A percentile compares a stretch with the other conserved stretches of the same genome.
These are phyloP conservation scores for Oscheius sp. DNA, from an alignment of 2,888 invertebrate genomes.

Conservation along the genomic window DNA sequence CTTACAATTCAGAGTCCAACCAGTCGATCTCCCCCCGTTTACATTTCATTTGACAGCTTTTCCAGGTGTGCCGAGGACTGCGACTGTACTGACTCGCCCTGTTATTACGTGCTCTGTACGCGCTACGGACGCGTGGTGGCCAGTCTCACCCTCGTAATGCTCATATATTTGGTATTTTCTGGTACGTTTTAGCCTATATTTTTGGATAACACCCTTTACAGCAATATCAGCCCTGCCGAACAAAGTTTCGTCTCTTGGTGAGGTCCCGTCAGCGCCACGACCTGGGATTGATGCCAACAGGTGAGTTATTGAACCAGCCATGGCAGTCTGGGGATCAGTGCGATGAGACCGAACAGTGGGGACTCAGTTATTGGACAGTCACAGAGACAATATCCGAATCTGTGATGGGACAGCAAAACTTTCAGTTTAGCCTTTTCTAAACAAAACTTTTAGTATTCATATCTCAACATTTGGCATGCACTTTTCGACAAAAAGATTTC, in stretches of 20 bases:
- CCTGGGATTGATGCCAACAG: conserved; percentile 33
- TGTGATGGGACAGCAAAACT: too few relatives aligned
- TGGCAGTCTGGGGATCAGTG: background rate
- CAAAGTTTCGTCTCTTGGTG: conserved; percentile 15
- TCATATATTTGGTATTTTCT: conserved; percentile 30
- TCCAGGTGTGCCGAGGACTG: conserved; percentile 33
- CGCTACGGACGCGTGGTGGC: conserved; percentile 15
- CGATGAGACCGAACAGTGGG: background rate
- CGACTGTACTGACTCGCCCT: conserved; percentile 27
- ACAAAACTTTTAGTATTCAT: background rate
- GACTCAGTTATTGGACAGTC: background rate
- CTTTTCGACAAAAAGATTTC: too few relatives aligned
- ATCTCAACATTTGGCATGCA: too few relatives aligned
- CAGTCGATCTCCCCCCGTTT: too few relatives aligned
- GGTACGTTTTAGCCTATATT: conserved; percentile 8
- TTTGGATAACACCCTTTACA: conserved; percentile 4
- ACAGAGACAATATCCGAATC: too few relatives aligned
- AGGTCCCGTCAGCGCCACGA: conserved; percentile 19
- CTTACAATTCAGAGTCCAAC: too few relatives aligned
- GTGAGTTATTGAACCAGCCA: background rate
- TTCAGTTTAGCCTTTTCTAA: background rate
- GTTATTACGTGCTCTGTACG: conserved; percentile 28
- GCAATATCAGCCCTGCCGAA: conserved; percentile 32
- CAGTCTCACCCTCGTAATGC: conserved; percentile 8
- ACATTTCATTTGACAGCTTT: background rate